Conservation (phyloP, 2,113 vertebrate species). For the Haemorhous mexicanus region DNA sequence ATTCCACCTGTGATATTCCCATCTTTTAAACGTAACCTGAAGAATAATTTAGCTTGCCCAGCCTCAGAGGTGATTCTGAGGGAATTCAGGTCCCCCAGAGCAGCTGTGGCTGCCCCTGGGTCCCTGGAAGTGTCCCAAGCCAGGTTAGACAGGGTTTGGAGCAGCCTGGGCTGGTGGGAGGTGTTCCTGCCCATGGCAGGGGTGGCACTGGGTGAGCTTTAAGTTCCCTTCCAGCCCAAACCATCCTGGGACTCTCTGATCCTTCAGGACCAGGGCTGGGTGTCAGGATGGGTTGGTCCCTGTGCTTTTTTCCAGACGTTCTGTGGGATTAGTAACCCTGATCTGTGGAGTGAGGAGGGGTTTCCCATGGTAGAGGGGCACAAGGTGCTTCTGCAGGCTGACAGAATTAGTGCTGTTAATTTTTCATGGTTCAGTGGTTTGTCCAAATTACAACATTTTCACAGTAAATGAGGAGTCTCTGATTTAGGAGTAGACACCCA, state of each 20-base stretch:
- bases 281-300: neutral
- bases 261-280: neutral
- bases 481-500: neutral
- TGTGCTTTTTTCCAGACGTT: neutral
- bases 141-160: accelerated
- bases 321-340: neutral
- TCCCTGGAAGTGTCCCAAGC: neutral
- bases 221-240: neutral
- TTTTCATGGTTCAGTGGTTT: neutral
- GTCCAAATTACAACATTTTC: neutral
- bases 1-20: neutral
- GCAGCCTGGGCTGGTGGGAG: neutral
- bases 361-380: neutral
- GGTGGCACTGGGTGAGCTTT: neutral
- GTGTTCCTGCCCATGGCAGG: neutral
- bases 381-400: neutral
- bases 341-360: neutral
- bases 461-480: neutral
- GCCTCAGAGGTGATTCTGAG: neutral
- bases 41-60: neutral
- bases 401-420: neutral
- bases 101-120: neutral
- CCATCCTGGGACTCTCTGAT: neutral
- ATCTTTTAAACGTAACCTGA: neutral
- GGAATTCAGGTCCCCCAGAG: neutral